Base-by-base conservation (phyloP, 2,113 vertebrate genomes). In the Campylomormyrus numenius region DNA sequence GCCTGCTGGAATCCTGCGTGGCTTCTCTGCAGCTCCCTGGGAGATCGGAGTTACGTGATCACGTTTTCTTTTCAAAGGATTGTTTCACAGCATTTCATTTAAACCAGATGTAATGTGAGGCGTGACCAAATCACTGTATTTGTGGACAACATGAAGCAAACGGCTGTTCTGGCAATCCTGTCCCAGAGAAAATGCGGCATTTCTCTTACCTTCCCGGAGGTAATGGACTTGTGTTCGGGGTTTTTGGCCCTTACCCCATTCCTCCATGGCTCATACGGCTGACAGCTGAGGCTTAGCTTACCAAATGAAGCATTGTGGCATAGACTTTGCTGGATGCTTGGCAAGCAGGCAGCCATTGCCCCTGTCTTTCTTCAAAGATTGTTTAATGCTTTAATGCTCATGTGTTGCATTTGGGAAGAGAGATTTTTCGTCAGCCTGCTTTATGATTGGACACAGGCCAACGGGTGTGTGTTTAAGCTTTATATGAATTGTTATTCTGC, bases 261-360 rank as follows among this genome's bases (percentile, higher is more conserved):
- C 8, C 50, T 45, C 11, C 45, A 84, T 27, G 74, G 50, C 46
- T 66, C 27, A 84, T 88, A 85, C 2, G 42, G 24, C 50, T 84
- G 50, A 45, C 90, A 90, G 90, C 87, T 88, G 87, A 70, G 45
- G 70, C 58, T 88, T 49, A 58, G 74, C 74, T 19, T 77, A 53
- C n/a, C 21, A 48, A 84, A 48, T 48, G 42, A 88, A 77, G 50
- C 90, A 66, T 66, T 84, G 19, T 45, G 1, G 48, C 90, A 90
- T 74, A 50, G 5, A 31, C 31, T 53, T 52, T 39, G 13, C 42
- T 49, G 52, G 90, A 88, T 90, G 74, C 77, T 62, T 90, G 52
- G 27, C 88, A 85, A 85, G 52, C 74, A 31, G 48, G 52, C 56
- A 17, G n/a, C 10, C 52, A 88, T n/a, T 87, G 53, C 85, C 48